phyloP scores from a whole-genome alignment of 2,888 invertebrate genomes.

The Agrilus mali region DNA sequence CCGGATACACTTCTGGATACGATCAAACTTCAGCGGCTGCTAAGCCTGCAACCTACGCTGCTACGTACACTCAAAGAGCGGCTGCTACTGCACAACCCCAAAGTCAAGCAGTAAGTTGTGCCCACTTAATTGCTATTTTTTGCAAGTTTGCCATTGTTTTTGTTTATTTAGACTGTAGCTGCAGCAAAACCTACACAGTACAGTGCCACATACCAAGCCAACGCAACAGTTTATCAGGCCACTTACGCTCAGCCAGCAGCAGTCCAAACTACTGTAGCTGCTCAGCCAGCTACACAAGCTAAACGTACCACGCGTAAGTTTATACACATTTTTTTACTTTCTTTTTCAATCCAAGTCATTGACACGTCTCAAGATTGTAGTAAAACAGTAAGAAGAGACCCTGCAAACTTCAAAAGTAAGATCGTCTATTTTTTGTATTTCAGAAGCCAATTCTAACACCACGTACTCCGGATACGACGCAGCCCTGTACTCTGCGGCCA shows the following conservation, averaged over 20 bases:
- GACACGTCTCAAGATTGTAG: too few species aligned
- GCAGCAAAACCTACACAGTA: slow-evolving; percentile 44
- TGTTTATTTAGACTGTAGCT: slow-evolving; percentile 24
- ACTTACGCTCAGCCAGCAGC: slow-evolving; percentile 39
- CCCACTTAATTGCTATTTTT: not conserved
- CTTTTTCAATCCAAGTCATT: too few species aligned
- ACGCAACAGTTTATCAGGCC: slow-evolving; percentile 35
- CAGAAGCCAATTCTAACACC: slow-evolving; percentile 50
- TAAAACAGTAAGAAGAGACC: too few species aligned
- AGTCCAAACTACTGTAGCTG: slow-evolving; percentile 43
- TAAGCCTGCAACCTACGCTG: slow-evolving; percentile 59
- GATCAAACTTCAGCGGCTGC: slow-evolving; percentile 45
- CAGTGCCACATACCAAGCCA: slow-evolving; percentile 47
- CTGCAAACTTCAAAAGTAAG: too few species aligned
- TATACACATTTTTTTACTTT: too few species aligned
- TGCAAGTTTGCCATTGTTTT: not conserved
- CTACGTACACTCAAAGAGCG: slow-evolving; percentile 52
- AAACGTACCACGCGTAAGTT: slow-evolving; percentile 37
- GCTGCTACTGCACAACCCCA: slow-evolving; percentile 29
- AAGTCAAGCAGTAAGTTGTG: slow-evolving; percentile 30
- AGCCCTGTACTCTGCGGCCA: slow-evolving; percentile 89
- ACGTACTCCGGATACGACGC: slow-evolving; percentile 84
- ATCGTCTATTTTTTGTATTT: slow-evolving; percentile 27
- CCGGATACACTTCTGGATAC: slow-evolving; percentile 45
- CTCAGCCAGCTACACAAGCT: slow-evolving; percentile 40